Base-by-base conservation (phyloP, 2,888 invertebrate species). In the Blera fallax region DNA sequence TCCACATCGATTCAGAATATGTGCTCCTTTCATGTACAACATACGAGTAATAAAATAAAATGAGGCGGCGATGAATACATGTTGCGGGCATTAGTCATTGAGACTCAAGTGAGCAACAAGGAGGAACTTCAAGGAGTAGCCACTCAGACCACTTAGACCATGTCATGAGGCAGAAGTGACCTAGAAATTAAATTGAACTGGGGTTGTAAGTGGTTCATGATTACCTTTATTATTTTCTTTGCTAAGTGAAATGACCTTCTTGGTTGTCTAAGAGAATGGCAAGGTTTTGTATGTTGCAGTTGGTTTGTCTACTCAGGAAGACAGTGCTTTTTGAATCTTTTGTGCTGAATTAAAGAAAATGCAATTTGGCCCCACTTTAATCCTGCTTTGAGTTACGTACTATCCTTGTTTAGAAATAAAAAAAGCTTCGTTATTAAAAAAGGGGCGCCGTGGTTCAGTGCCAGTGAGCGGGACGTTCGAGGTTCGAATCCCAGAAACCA, bases 111-210 rank as follows among this genome's bases (percentile, higher is more conserved):
- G 67, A 67, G 52, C 60, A 60, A 70, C 54, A 48, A 40, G 58
- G 24, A 37, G 16, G 34, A 43, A 32, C 45, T 40, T 72, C 32
- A 81, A 85, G 76, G 65, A 81, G 67, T 60, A 85, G 54, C 65
- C 67, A 76, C 65, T 81, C 69, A 67, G 76, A 62, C 76, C 50
- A 14, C 65, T 81, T 72, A 67, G 76, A 62, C 76, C 50, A 14
- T 85, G 80, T 85, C 80, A 65, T 65, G 70, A 56, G 72, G 45
- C 48, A 64, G 50, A 70, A 76, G 52, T 85, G 76, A 81, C 85
- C 80, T 72, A 85, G 70, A 81, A 80, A 81, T 80, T 64, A 32
- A 67, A 74, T 50, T 67, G 54, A 48, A 78, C 64, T 74, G 70
- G 70, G 72, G 70, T 58, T 76, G 85, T 81, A 81, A 81, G 85